Conservation (phyloP, 35 echinoderm and acorn worm species). For the Heliocidaris tuberculata region DNA sequence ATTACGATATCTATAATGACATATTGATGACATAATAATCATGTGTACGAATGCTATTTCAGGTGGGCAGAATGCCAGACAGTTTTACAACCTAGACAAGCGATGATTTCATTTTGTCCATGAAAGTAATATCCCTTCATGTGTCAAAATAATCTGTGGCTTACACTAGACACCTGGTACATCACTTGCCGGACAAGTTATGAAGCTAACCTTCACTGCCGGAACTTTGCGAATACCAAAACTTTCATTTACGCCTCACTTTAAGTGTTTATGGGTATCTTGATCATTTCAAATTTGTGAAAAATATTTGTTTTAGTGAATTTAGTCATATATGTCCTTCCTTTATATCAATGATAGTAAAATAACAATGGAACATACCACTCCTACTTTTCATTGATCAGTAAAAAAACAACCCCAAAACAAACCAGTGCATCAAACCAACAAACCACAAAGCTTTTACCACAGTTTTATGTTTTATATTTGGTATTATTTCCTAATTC, state of each 20-base stretch:
- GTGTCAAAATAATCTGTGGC: neutral
- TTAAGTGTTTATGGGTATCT: neutral
- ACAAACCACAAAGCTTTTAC: neutral
- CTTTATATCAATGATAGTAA: neutral
- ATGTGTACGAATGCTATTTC: neutral
- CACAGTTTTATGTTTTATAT: too few relatives aligned
- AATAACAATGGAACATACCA: neutral
- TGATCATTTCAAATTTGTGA: neutral
- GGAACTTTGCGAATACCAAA: neutral
- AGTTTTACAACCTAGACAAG: constrained; percentile 2
- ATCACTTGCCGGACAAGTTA: neutral
- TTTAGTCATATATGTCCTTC: neutral
- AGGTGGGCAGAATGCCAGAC: neutral
- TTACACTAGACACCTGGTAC: neutral
- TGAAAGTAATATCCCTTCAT: neutral
- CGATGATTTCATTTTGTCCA: constrained; percentile 12
- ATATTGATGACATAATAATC: neutral
- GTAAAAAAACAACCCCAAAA: neutral
- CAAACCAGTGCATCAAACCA: neutral
- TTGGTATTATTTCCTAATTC: too few relatives aligned
- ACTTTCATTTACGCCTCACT: neutral
- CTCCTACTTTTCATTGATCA: neutral
- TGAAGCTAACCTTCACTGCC: neutral
- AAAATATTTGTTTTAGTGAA: neutral
- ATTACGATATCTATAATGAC: neutral